Evolutionary conservation across 2,113 vertebrate species (phyloP), one percentile per base, ranked within the genome.

Genomic region (Coptodon rendalli): DNA sequence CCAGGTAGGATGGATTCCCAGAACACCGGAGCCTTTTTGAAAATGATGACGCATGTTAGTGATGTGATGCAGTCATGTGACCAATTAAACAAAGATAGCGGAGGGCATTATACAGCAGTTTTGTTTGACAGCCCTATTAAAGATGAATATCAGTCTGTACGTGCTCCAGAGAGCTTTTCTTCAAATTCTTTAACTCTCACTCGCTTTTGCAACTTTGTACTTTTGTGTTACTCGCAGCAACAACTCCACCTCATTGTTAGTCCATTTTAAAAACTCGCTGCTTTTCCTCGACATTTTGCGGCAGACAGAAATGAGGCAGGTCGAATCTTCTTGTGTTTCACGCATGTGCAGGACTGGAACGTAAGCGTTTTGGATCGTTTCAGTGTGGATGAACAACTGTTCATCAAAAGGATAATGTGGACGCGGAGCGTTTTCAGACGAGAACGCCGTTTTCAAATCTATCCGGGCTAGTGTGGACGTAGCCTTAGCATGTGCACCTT

Each of bases 361-460:
- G 0, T 54, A 0, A 56, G 53, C 2, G 2, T 7, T 56, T 24
- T 56, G 0, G 0, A 7, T 13, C 6, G 1, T 27, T 56, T 56
- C 54, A 27, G 12, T 56, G 54, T 27, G 54, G 54, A 27, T 5
- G 11, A 27, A 27, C 1, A 1, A 19, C 14, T 48, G 7, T 48
- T 17, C 53, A 11, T 54, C 9, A 11, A 54, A 54, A 22, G 52
- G 52, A 56, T 13, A 13, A 13, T 56, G 53, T 56, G 22, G 22
- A 56, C 4, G 1, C 22, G 1, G 0, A 0, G 54, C 22, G 0
- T 27, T 57, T 57, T 14, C 22, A 57, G 54, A 57, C 6, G 2
- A 56, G 54, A 3, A 57, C 22, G 22, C 54, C 4, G 22, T 57
- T 27, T 29, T 57, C 54, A 0, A 27, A 57, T 27, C 54, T 29